Base-by-base conservation (phyloP, 2,797 vertebrate genomes). In the Denticeps clupeoides region DNA sequence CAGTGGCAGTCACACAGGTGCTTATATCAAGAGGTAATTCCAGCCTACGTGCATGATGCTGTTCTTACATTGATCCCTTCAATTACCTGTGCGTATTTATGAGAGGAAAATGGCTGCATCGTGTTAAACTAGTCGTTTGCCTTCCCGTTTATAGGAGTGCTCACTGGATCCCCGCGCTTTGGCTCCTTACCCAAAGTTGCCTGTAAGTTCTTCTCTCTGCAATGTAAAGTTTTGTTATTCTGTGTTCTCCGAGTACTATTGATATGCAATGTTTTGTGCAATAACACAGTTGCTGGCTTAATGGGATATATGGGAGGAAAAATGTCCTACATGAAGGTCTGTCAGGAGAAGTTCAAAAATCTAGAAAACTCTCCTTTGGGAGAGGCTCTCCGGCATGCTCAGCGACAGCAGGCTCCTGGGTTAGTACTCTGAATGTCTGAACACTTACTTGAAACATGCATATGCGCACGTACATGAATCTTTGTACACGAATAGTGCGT, bases 361-460 rank as follows among this genome's bases (percentile, higher is more conserved):
- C 73, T 87, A 43, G 79, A 87, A 60, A 86, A 88, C 69, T 89
- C 85, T 7, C 83, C 84, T 2, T 68, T 89, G 45, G 86, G 81
- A 76, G 82, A 86, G 46, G 77, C 73, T 41, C 62, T 89, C 1
- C 78, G 79, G 29, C 80, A 81, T 60, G 64, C 71, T 55, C 67
- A 64, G 21, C 75, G 58, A 22, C 55, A 69, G 18, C 55, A 72
- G 19, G 55, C 68, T 25, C 19, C 63, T 55, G 72, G 69, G 88
- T 90, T 76, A 78, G 86, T 28, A 15, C 31, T 40, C 3, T 11
- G n/a, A n/a, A 35, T 35, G 40, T 4, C 13, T 9, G 22, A 22
- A 24, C 29, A 35, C 25, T 16, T 25, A 21, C 26, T 27, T n/a
- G 21, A 32, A 12, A 23, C 4, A 11, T 7, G 41, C 10, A 12